Base-by-base conservation (phyloP, 1,140 invertebrate species). In the Antheraea mylitta region DNA sequence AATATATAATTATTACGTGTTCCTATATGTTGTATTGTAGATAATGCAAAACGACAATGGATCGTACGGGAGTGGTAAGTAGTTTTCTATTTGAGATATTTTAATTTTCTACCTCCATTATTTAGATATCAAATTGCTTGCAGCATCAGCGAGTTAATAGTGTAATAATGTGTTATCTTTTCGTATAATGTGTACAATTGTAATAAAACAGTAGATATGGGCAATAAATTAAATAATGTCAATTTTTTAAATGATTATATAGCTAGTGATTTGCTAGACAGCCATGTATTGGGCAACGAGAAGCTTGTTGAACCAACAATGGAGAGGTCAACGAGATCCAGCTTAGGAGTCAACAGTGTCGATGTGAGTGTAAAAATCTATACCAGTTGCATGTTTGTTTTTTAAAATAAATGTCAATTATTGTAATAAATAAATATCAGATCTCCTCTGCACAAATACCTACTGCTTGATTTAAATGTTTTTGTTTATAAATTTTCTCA, bases 221-320 rank as follows among this genome's bases (percentile, higher is more conserved):
- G 76, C 70, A 85, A 91, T 90, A 88, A 89, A 87, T 59, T 79
- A 79, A 77, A 80, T 90, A 85, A 85, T 83, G 81, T 83, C 68
- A 76, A 77, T 70, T 85, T 84, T 85, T 86, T 81, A 78, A 84
- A 78, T 76, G 80, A 79, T 82, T 83, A 73, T 80, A 74, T 81
- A 91, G 89, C 89, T 66, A 90, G 86, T 85, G 89, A 91, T 85
- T 78, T 91, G 63, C 81, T 92, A 87, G 89, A 89, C 77, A 87
- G 82, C 83, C 88, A 91, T 90, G 88, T 82, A 67, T 75, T 89
- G 81, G 86, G 79, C 16, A 82, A 84, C 78, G 85, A 91, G 71
- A 90, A 90, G 84, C 69, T 82, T 77, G 74, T 67, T 65, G 80
- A 75, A 70, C 78, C 80, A 71, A 74, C 80, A 11, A 90, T 91